These are phyloP conservation scores for Aphelocoma coerulescens DNA, from an alignment of 2,113 vertebrate genomes.

Conservation along the genomic window DNA sequence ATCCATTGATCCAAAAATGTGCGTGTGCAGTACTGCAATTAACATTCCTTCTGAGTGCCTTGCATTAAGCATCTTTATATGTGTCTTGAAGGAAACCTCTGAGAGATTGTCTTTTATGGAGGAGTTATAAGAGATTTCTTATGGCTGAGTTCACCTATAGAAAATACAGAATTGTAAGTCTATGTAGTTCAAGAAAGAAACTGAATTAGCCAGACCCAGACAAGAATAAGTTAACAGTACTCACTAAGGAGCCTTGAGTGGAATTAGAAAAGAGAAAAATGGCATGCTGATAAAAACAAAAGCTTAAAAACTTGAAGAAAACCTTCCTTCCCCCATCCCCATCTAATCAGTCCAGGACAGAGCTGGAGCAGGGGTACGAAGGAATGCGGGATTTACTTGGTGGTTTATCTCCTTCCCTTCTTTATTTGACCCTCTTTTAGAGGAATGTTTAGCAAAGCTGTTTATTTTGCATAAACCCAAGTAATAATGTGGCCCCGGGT, in stretches of 20 bases:
- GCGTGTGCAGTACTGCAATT: conserved; percentile 50
- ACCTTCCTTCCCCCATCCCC: background rate
- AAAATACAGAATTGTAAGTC: conserved; percentile 74
- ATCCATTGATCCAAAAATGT: background rate
- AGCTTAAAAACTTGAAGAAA: conserved; percentile 29
- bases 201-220: conserved; percentile 61
- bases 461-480: conserved; percentile 78
- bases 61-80: conserved; percentile 26
- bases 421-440: conserved; percentile 67
- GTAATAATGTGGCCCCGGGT: conserved; percentile 48
- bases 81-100: conserved; percentile 64
- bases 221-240: conserved; percentile 72
- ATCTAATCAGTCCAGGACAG: background rate
- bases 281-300: conserved; percentile 59
- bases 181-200: conserved; percentile 71
- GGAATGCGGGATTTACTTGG: background rate
- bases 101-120: conserved; percentile 63
- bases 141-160: conserved; percentile 80
- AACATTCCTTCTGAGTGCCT: conserved; percentile 53
- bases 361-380: background rate
- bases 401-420: conserved; percentile 53
- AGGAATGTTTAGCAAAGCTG: conserved; percentile 70
- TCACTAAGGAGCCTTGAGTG: conserved; percentile 65
- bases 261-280: conserved; percentile 62
- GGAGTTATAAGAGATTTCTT: conserved; percentile 75